A percentile compares a stretch with the other conserved stretches of the same genome.
Evolutionary conservation across 2,113 vertebrate genomes (phyloP).

Genomic region (Bos taurus): ARS-UCD2.0 NC_037357.1:77081001-77081500

Average conservation of each 20-base stretch:
- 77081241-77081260: not conserved
- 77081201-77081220: not conserved
- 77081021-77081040: not conserved
- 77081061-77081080: not conserved
- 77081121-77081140: not conserved
- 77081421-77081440: not conserved
- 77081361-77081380: not conserved
- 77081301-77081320: not conserved
- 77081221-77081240: not conserved
- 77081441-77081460: not conserved
- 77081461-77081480: not conserved
- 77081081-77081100: not conserved
- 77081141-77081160: not conserved
- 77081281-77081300: not conserved
- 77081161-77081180: not conserved
- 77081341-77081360: not conserved
- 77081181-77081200: not conserved
- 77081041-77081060: not conserved
- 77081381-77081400: not conserved
- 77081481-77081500: not conserved
- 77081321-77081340: not conserved
- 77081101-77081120: not conserved
- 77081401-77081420: not conserved
- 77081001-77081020: not conserved
- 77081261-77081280: not conserved